Conservation (phyloP, 2,113 vertebrate species). For the Suncus etruscus region DNA sequence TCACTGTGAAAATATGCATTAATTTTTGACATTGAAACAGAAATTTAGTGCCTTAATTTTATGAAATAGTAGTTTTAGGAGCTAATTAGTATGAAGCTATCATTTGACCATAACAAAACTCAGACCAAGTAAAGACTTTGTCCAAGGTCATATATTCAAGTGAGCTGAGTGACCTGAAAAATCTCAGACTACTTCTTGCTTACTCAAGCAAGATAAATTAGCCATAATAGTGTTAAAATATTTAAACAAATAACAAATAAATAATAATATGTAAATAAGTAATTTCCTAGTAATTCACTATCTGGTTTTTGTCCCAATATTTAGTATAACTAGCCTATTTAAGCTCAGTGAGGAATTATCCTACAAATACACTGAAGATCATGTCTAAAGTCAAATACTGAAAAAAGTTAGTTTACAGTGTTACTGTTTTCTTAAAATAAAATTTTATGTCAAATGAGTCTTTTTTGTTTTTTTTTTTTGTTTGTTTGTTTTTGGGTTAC, state of each 20-base stretch:
- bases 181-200: not conserved
- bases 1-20: not conserved
- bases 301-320: not conserved
- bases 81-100: not conserved
- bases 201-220: not conserved
- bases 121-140: not conserved
- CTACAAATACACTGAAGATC: not conserved
- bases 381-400: not conserved
- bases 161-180: not conserved
- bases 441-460: not conserved
- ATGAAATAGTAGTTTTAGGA: slow-evolving; percentile 21
- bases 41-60: not conserved
- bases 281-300: not conserved
- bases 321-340: not conserved
- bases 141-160: not conserved
- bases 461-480: not conserved
- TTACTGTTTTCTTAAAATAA: slow-evolving; percentile 15
- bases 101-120: not conserved
- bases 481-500: no score
- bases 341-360: not conserved
- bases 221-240: slow-evolving; percentile 18
- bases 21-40: slow-evolving; percentile 4
- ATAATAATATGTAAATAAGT: not conserved
- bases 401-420: not conserved
- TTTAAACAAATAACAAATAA: no score